Evolutionary conservation across 2,797 vertebrate genomes (phyloP).

Genomic region (Cichlasoma orientale): DNA sequence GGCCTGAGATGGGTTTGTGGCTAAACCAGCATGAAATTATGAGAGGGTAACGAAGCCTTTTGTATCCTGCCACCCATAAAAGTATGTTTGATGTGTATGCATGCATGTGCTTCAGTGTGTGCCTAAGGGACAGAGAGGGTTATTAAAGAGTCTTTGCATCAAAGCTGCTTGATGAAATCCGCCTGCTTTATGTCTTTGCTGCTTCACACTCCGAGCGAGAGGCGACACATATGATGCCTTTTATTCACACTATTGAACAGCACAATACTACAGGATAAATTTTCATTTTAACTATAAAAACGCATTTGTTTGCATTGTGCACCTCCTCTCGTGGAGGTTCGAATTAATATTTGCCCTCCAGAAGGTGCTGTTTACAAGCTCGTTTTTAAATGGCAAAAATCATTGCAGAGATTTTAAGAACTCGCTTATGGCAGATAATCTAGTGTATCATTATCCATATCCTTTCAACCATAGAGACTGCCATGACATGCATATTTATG

Average conservation of each 20-base stretch:
- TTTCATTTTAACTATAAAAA: not conserved
- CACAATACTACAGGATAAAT: not conserved
- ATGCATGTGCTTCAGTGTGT: slow-evolving; percentile 7
- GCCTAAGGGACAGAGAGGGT: slow-evolving; percentile 24
- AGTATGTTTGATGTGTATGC: slow-evolving; percentile 43
- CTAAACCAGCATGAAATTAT: slow-evolving; percentile 28
- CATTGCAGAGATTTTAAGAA: too few relatives aligned
- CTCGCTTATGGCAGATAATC: too few relatives aligned
- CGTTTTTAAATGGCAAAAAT: too few relatives aligned
- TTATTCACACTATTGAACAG: not conserved
- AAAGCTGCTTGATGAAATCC: slow-evolving; percentile 42
- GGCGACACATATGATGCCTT: not conserved
- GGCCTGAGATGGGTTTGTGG: slow-evolving; percentile 6
- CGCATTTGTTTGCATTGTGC: not conserved
- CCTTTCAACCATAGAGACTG: not conserved
- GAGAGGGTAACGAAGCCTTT: slow-evolving; percentile 4
- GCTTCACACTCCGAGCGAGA: slow-evolving; percentile 2
- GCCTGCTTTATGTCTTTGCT: not conserved
- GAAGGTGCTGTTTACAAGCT: not conserved
- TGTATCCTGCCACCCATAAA: slow-evolving; percentile 16
- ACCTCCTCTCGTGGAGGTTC: not conserved
- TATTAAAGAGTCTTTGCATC: slow-evolving; percentile 59
- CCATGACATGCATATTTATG: not conserved
- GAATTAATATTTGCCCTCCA: not conserved
- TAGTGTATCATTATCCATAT: not conserved